Percentiles rank a stretch among this genome's conserved stretches.
Conservation (phyloP, 2,113 vertebrate genomes). For the Crotalus horridus region DNA sequence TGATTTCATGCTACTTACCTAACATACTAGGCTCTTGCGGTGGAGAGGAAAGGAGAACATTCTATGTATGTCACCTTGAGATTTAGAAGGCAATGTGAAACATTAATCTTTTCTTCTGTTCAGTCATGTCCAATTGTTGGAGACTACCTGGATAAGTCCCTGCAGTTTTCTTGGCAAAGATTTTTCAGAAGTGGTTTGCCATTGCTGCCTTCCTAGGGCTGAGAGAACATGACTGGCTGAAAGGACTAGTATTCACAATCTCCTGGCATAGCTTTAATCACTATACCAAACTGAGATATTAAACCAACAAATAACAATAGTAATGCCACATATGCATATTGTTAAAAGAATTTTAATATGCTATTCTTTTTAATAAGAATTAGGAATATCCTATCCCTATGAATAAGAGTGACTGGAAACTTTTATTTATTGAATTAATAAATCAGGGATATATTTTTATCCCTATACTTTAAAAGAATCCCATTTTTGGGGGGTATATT, state of each 20-base stretch:
- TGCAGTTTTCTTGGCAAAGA: background rate
- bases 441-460: background rate
- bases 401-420: background rate
- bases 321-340: background rate
- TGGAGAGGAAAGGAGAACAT: background rate
- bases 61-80: background rate
- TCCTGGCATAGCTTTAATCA: background rate
- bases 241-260: background rate
- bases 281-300: background rate
- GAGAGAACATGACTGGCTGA: too few species aligned
- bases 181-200: too few species aligned
- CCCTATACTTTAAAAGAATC: background rate
- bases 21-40: background rate
- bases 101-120: background rate
- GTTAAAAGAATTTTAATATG: background rate
- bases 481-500: background rate
- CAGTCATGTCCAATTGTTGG: background rate
- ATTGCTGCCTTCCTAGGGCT: too few species aligned
- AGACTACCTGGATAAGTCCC: background rate
- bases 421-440: background rate
- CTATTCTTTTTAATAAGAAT: background rate
- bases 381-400: background rate
- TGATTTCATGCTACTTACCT: background rate
- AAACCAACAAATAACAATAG: background rate
- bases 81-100: background rate